Base-by-base conservation (phyloP, 1,140 invertebrate genomes). In the Drosophila lowei region DNA sequence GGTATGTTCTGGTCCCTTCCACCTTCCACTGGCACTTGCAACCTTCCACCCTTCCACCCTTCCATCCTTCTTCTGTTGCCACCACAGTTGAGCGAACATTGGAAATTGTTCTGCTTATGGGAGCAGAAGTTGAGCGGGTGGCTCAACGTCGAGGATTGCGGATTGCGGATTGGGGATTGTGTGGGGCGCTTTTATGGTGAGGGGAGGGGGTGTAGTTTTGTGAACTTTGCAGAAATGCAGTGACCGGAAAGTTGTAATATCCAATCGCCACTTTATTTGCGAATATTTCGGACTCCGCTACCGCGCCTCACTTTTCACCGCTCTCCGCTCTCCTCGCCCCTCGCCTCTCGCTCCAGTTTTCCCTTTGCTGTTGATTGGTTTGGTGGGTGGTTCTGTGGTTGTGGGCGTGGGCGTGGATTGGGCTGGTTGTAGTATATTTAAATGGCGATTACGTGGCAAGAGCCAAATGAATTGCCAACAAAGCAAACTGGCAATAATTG, bases 211-310 rank as follows among this genome's bases (percentile, higher is more conserved):
- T 25, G 67, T 86, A 85, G 80, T 84, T 84, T 85, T 81, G 81
- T 89, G 79, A 89, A 89, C 79, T 89, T 80, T 84, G 85, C 79
- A 80, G 79, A 86, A 86, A 84, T 89, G 66, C 85, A 86, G 73
- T 89, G 79, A 89, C 79, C 85, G 85, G 86, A 89, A 89, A 89
- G 85, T 68, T 79, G 75, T 89, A 89, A 89, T 89, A 89, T 86
- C 81, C 81, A 86, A 86, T 86, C 81, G 81, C 73, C 81, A 86
- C 81, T 86, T 86, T 86, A 86, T 86, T 86, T 86, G 77, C 73
- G 64, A 70, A 64, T 42, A 60, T 49, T 60, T 59, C 16, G 34
- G 42, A 6, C 56, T 23, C 44, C 50, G 16, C n/a, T 5, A 25
- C 23, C 8, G 44, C 38, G 34, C 47, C 25, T 16, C 6, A 13